Percentiles rank a stretch among this genome's conserved stretches.
phyloP scores from a whole-genome alignment of 1,140 invertebrate species.

The Drosophila kanapiae region DNA sequence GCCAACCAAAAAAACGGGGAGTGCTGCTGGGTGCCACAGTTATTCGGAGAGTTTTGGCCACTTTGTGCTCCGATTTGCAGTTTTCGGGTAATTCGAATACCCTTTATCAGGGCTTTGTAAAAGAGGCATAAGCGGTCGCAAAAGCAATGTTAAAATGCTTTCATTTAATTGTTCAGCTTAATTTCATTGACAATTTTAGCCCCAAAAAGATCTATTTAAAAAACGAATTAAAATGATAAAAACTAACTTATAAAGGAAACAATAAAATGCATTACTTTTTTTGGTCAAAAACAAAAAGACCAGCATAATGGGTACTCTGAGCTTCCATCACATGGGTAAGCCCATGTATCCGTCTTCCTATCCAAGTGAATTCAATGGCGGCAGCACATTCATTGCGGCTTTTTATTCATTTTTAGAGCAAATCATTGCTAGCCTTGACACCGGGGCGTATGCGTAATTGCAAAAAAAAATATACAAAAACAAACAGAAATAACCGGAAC shows the following conservation, averaged over 20 bases:
- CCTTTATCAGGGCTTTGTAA: background rate
- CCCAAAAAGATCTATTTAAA: too few relatives aligned
- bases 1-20: slow-evolving; percentile 11
- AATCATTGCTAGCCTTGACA: slow-evolving; percentile 63
- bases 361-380: slow-evolving; percentile 7
- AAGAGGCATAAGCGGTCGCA: background rate
- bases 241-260: too few relatives aligned
- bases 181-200: too few relatives aligned
- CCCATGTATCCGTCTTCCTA: background rate
- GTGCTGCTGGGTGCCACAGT: slow-evolving; percentile 36
- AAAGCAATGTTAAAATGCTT: background rate
- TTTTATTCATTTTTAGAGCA: slow-evolving; percentile 23
- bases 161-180: background rate
- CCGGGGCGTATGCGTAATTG: slow-evolving; percentile 66
- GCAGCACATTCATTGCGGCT: slow-evolving; percentile 31
- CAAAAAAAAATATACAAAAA: background rate
- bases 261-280: too few relatives aligned
- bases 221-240: too few relatives aligned
- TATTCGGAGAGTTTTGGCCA: slow-evolving; percentile 34
- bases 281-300: background rate
- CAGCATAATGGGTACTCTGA: background rate
- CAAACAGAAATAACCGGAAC: slow-evolving; percentile 24
- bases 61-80: slow-evolving; percentile 40
- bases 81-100: slow-evolving; percentile 5
- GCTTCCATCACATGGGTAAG: background rate